Percentiles rank a stretch among this genome's conserved stretches.
Evolutionary conservation across 2,113 vertebrate genomes (phyloP).

Genomic region (Notarius lentiginosus): DNA sequence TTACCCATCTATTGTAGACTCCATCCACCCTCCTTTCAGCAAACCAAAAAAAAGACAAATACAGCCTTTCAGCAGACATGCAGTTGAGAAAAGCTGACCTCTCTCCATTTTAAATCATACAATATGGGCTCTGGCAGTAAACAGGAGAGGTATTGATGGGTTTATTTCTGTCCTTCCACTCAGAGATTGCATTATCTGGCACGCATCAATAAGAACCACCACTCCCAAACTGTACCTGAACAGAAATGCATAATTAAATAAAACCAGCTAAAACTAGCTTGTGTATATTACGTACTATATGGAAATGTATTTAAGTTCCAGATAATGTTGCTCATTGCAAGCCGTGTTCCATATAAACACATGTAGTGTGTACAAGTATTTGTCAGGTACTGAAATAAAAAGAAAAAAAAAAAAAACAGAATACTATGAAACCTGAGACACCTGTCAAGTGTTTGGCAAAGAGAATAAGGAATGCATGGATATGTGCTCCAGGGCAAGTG

Average conservation of each 20-base stretch:
- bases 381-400: not conserved
- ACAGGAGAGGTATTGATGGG: conserved; percentile 20
- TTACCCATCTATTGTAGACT: conserved; percentile 47
- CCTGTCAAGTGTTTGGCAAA: conserved; percentile 29
- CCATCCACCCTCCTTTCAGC: conserved; percentile 31
- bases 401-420: not conserved
- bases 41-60: not conserved
- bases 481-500: not conserved
- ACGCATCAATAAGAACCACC: not conserved
- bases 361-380: not conserved
- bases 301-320: not conserved
- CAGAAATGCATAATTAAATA: not conserved
- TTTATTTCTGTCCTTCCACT: conserved; percentile 28
- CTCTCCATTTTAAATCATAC: conserved; percentile 13
- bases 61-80: conserved; percentile 1
- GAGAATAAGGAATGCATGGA: conserved; percentile 6
- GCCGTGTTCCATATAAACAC: not conserved
- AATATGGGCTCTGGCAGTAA: conserved; percentile 16
- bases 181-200: not conserved
- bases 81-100: not conserved
- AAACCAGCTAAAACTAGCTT: not conserved
- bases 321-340: conserved; percentile 37
- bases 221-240: not conserved
- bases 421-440: conserved; percentile 6
- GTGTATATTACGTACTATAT: not conserved